Evolutionary conservation across 2,797 vertebrate genomes (phyloP).

Genomic region (Aselliscus stoliczkanus): DNA sequence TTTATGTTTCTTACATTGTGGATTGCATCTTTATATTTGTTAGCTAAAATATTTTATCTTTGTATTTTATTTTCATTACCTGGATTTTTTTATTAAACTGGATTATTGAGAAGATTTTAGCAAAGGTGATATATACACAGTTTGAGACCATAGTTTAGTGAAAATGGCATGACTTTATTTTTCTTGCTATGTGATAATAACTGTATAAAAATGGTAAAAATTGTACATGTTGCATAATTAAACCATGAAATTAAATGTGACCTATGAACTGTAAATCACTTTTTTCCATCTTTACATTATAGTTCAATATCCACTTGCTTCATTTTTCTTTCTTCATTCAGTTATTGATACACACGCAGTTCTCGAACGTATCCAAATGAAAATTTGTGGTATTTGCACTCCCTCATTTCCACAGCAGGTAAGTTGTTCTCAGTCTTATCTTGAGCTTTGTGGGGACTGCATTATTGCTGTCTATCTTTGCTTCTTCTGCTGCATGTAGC

Average conservation of each 20-base stretch:
- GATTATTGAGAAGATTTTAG: background rate
- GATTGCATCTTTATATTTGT: background rate
- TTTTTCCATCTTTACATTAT: background rate
- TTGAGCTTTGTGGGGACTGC: background rate
- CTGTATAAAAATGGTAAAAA: background rate
- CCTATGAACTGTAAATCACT: background rate
- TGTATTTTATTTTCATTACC: background rate
- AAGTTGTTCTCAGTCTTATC: background rate
- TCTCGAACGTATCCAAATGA: background rate
- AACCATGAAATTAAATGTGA: background rate
- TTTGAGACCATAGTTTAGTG: background rate
- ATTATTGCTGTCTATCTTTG: background rate
- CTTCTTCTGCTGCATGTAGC: background rate
- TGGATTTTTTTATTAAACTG: background rate
- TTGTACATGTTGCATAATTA: background rate
- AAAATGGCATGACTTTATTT: background rate
- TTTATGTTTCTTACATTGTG: background rate
- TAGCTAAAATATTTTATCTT: background rate
- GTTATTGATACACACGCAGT: background rate
- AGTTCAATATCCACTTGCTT: background rate
- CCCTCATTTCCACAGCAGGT: background rate
- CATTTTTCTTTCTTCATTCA: background rate
- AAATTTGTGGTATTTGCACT: background rate
- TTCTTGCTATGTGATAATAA: background rate
- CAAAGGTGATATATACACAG: background rate